Percentiles rank a stretch among this genome's conserved stretches.
phyloP scores from a whole-genome alignment of 2,888 invertebrate species.

The Torymus auratus region DNA sequence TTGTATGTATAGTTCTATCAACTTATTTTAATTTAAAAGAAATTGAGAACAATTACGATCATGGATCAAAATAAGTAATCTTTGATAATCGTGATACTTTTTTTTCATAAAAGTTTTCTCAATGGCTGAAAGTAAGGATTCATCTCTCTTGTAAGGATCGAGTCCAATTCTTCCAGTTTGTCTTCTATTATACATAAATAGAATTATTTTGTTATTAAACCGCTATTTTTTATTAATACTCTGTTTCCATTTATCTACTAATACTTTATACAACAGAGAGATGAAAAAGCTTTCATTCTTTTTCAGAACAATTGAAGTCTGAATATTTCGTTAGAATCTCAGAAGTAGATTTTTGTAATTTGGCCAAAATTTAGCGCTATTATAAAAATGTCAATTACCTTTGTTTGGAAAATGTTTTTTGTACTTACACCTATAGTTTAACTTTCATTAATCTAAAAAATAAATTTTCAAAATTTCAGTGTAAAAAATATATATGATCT shows the following conservation, averaged over 20 bases:
- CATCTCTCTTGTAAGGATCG: slow-evolving; percentile 16
- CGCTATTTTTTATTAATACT: slow-evolving; percentile 25
- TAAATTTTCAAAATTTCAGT: slow-evolving; percentile 6
- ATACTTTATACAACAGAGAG: slow-evolving; percentile 21
- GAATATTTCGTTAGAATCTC: slow-evolving; percentile 26
- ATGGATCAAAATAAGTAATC: too few species aligned
- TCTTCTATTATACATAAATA: slow-evolving; percentile 44
- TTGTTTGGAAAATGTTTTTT: slow-evolving; percentile 16
- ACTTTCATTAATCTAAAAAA: slow-evolving; percentile 14
- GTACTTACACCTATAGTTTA: slow-evolving; percentile 35
- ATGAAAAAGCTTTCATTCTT: slow-evolving; percentile 16
- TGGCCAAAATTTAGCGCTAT: slow-evolving; percentile 1
- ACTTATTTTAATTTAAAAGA: background rate
- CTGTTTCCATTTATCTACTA: slow-evolving; percentile 19
- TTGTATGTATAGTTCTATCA: background rate
- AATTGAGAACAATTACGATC: too few species aligned
- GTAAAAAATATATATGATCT: slow-evolving; percentile 34
- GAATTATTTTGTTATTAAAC: slow-evolving; percentile 35
- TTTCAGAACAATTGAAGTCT: slow-evolving; percentile 17
- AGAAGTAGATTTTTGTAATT: slow-evolving; percentile 1
- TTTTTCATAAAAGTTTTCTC: slow-evolving; percentile 25
- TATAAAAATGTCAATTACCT: slow-evolving; percentile 31
- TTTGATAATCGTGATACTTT: background rate
- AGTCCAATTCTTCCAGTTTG: slow-evolving; percentile 49
- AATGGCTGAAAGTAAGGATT: slow-evolving; percentile 2